Evolutionary conservation across 2,113 vertebrate species (phyloP).

Genomic region (Grus americana): DNA sequence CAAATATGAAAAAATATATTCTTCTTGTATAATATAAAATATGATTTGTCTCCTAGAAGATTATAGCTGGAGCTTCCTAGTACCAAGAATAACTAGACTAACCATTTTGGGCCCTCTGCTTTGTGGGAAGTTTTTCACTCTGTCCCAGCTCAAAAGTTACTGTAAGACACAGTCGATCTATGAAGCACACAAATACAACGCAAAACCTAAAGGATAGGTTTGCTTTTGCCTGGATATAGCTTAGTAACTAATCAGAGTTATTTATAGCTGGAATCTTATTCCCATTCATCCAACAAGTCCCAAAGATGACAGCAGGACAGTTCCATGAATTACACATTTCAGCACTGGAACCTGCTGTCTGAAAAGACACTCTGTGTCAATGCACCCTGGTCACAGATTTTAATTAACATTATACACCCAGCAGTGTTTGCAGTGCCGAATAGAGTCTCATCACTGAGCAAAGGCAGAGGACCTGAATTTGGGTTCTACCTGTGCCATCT

Average conservation of each 20-base stretch:
- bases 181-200: not conserved
- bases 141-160: not conserved
- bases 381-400: not conserved
- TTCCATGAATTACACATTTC: not conserved
- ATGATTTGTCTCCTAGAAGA: conserved; percentile 85
- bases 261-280: not conserved
- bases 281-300: not conserved
- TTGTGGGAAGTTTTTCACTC: conserved; percentile 15
- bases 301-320: not conserved
- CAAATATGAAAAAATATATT: conserved; percentile 92
- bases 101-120: not conserved
- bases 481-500: not conserved
- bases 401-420: not conserved
- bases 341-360: not conserved
- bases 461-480: not conserved
- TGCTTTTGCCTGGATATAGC: not conserved
- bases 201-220: not conserved
- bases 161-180: not conserved
- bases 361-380: not conserved
- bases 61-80: conserved; percentile 87
- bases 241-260: not conserved
- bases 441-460: not conserved
- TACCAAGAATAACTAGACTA: conserved; percentile 52
- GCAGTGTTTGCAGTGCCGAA: not conserved
- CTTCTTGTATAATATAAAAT: conserved; percentile 84